A percentile compares a stretch with the other conserved stretches of the same genome.
Conservation (phyloP, 2,113 vertebrate genomes). For the Lepidothrix coronata region DNA sequence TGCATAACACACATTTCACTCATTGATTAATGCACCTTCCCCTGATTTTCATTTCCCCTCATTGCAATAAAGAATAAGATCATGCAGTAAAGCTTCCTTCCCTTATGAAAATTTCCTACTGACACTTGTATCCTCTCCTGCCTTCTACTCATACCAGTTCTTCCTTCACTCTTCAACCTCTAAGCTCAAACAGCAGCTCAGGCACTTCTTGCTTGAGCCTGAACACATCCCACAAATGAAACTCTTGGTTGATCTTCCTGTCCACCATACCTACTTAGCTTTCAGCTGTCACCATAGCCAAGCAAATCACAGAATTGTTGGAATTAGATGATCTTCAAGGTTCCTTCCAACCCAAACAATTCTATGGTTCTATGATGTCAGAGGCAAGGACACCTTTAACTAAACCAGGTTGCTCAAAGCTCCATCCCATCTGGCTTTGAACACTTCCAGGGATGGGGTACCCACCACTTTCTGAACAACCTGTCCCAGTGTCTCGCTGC, state of each 20-base stretch:
- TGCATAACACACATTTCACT: neutral
- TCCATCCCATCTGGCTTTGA: neutral
- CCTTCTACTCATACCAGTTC: neutral
- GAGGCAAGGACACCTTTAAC: neutral
- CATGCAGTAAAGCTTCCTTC: neutral
- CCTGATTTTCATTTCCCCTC: neutral
- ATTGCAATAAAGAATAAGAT: neutral
- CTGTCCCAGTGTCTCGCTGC: neutral
- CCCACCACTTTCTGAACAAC: neutral
- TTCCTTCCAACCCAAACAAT: neutral
- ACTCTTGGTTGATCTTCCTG: neutral
- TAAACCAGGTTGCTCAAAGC: neutral
- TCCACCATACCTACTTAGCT: neutral
- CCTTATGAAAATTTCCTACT: neutral
- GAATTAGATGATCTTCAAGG: neutral
- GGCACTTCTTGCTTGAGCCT: neutral
- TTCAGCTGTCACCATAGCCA: neutral
- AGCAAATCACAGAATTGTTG: neutral
- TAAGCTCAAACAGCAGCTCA: neutral
- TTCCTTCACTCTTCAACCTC: neutral
- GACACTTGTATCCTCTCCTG: fast-evolving
- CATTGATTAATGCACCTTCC: neutral
- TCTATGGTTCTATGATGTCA: neutral
- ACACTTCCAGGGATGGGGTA: neutral
- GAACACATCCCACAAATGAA: neutral